phyloP scores from a whole-genome alignment of 2,888 invertebrate genomes.

The Aleiodes alternator region DNA sequence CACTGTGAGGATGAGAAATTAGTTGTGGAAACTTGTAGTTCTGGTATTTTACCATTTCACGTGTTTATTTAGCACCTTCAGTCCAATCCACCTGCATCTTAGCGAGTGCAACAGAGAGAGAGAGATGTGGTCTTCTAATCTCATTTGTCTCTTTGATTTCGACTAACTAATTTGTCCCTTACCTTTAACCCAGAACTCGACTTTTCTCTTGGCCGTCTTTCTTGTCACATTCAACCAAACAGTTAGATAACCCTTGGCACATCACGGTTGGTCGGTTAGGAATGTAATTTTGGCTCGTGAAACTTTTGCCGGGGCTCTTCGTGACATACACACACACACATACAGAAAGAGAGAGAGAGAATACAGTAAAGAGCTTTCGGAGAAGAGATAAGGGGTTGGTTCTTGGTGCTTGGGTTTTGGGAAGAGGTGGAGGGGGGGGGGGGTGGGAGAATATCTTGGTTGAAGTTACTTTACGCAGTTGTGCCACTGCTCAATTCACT shows the following conservation, averaged over 20 bases:
- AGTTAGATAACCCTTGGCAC: slow-evolving; percentile 39
- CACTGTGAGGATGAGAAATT: too few species aligned
- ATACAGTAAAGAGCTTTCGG: background rate
- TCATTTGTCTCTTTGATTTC: slow-evolving; percentile 49
- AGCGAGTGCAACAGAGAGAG: too few species aligned
- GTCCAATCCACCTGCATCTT: slow-evolving; percentile 1
- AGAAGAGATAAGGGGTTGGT: background rate
- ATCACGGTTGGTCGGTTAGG: slow-evolving; percentile 42
- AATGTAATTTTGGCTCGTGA: slow-evolving; percentile 40
- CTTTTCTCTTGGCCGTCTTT: slow-evolving; percentile 20
- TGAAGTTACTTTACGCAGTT: slow-evolving; percentile 29
- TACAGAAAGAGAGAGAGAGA: background rate
- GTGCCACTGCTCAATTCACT: slow-evolving; percentile 26
- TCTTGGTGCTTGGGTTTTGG: too few species aligned
- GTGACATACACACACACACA: background rate
- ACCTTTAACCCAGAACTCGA: slow-evolving; percentile 45
- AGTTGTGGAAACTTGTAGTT: too few species aligned
- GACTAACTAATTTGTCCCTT: slow-evolving; percentile 51
- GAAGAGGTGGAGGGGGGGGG: background rate
- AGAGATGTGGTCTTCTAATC: slow-evolving; percentile 37
- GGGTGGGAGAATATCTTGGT: background rate
- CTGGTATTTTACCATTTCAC: too few species aligned
- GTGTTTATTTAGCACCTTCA: too few species aligned
- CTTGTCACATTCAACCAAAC: slow-evolving; percentile 19
- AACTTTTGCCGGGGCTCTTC: slow-evolving; percentile 17